Percentiles rank a stretch among this genome's conserved stretches.
phyloP scores from a whole-genome alignment of 2,888 invertebrate genomes.

The Ophion ventricosus region DNA sequence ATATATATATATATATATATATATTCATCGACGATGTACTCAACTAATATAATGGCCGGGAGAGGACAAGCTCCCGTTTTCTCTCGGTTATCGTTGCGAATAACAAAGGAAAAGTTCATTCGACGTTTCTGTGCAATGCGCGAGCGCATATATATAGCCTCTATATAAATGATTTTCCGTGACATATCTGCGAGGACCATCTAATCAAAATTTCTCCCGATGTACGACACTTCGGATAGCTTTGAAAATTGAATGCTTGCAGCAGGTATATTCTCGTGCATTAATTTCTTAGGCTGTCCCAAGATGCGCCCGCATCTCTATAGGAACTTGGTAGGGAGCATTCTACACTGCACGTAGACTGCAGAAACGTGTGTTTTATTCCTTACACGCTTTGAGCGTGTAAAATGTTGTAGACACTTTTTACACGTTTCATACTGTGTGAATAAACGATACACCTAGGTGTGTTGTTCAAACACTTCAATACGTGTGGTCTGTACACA shows the following conservation, averaged over 20 bases:
- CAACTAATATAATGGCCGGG: constrained; percentile 36
- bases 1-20: constrained; percentile 17
- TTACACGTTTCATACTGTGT: too few species aligned
- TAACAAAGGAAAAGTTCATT: constrained; percentile 46
- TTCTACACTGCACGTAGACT: too few species aligned
- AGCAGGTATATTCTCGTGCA: not conserved
- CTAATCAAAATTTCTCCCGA: not conserved
- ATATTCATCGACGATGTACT: constrained; percentile 43
- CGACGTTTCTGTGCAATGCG: constrained; percentile 13
- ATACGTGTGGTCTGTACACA: too few species aligned
- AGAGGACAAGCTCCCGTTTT: constrained; percentile 12
- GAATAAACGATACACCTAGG: too few species aligned
- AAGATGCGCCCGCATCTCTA: too few species aligned
- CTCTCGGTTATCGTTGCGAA: not conserved
- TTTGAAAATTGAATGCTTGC: not conserved
- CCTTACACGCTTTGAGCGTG: too few species aligned
- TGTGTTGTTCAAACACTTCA: too few species aligned
- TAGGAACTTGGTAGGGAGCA: too few species aligned
- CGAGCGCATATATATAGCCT: not conserved
- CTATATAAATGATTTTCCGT: constrained; percentile 3
- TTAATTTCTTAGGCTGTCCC: too few species aligned
- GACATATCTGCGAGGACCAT: not conserved
- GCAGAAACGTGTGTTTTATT: too few species aligned
- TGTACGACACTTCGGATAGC: not conserved
- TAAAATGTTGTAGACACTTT: too few species aligned